Evolutionary conservation across 2,888 invertebrate genomes (phyloP).

Genomic region (Macrophya alboannulata): DNA sequence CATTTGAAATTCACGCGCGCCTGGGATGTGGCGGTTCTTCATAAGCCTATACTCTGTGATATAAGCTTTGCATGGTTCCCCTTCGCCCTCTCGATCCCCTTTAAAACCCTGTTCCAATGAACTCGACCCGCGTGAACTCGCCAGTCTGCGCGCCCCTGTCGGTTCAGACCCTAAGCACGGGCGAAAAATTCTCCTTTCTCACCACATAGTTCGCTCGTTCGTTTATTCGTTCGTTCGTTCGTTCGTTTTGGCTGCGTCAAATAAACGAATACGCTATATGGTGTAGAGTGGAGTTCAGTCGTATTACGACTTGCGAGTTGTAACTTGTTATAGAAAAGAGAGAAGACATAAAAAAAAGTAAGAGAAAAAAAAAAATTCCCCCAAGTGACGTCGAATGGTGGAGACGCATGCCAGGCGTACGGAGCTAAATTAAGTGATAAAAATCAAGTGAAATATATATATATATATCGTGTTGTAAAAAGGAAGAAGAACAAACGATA

Average conservation of each 20-base stretch:
- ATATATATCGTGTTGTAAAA: not conserved
- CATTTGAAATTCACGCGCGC: constrained; percentile 52
- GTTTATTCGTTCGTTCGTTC: not conserved
- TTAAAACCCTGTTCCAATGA: constrained; percentile 38
- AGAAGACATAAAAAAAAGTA: not conserved
- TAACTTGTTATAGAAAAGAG: constrained; percentile 41
- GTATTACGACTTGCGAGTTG: constrained; percentile 42
- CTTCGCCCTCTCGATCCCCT: not conserved
- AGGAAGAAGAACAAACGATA: not conserved
- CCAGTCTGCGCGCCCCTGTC: constrained; percentile 53
- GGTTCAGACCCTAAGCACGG: constrained; percentile 49
- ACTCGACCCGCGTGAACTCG: constrained; percentile 51
- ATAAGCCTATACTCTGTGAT: not conserved
- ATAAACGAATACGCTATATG: constrained; percentile 40
- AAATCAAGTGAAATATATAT: not conserved
- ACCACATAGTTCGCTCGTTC: not conserved
- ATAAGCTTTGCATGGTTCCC: constrained; percentile 34
- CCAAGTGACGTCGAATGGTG: constrained; percentile 48
- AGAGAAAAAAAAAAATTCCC: not conserved
- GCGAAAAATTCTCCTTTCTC: constrained; percentile 13
- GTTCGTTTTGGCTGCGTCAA: not conserved
- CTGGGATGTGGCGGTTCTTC: constrained; percentile 25
- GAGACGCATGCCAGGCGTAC: not conserved
- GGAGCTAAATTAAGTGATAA: constrained; percentile 33
- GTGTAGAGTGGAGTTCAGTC: not conserved